Base-by-base conservation (phyloP, 2,888 invertebrate genomes). In the Plebejus anna region DNA sequence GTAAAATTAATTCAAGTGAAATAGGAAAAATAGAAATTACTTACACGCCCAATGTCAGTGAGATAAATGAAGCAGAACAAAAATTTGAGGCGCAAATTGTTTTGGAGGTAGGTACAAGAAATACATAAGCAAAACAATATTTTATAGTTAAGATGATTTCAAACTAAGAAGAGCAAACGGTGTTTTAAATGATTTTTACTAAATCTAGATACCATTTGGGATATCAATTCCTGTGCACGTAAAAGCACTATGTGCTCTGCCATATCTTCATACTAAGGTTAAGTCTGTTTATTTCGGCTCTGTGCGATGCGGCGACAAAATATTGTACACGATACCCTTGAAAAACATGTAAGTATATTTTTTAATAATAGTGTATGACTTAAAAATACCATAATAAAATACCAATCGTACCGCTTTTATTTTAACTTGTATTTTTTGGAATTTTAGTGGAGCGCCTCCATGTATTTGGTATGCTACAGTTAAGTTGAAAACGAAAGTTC, bases 231-330 rank as follows among this genome's bases (percentile, higher is more conserved):
- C 96, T 0, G 85, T 96, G 51, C 86, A 89, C 57, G 88, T 96
- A 16, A 92, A 87, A 82, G 95, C 95, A 5, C 85, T 93, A 13
- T 95, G 95, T 72, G 95, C 95, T 16, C 92, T 95, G 59, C 96
- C 96, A 0, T 94, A 90, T 78, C 83, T 96, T 9, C 87, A 83
- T 13, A 86, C 94, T 0, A 90, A 89, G 76, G 85, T 91, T 2
- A 82, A 86, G 72, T 81, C 82, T 70, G 85, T 96, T 32, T 88
- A 95, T 82, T 96, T 96, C 83, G 94, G 94, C 32, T 87, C 92
- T 11, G 95, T 96, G 2, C 87, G 94, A 83, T 94, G 95, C 81
- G 96, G 96, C 0, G 91, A 95, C 81, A 95, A 95, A 84, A 86
- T 94, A 73, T 86, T 94, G 79, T 91, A 88, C 82, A 90, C 93